Evolutionary conservation across 2,888 invertebrate species (phyloP), one percentile per base, ranked within the genome.

Genomic region (Ennomos fuscantarius): DNA sequence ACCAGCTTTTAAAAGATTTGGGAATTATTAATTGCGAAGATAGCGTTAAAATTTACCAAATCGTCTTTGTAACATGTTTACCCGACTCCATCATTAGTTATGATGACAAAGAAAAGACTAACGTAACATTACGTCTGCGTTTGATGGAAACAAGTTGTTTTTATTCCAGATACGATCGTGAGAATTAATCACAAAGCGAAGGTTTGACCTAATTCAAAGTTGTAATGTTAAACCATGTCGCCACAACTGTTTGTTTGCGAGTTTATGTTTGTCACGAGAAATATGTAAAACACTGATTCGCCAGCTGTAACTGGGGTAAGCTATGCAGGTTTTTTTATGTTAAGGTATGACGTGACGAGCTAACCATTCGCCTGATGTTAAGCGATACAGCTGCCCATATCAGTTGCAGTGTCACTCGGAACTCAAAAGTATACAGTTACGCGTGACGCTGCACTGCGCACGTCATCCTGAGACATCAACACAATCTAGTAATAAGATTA

Each of bases 151-250:
- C 37, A 50, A 36, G 45, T 35, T 56, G 50, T 45, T 46, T 44
- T 50, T 49, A 13, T 48, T 15, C 32, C 32, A 44, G 52, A 52
- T 53, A 53, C 24, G 43, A 58, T 58, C 57, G 57, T 58, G 57
- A 35, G 57, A 58, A 44, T 13, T 31, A 10, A 10, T 9, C 34
- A 36, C 40, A 46, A 46, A 41, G 15, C 33, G 39, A 34, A 11
- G 11, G 11, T 43, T 55, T 32, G 55, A 36, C 45, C 55, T 31
- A 50, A 41, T 50, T 55, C 15, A 32, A 8, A 24, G 41, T 15
- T 43, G 11, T 5, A 35, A 12, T 49, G 50, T 49, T 34, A 13
- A 44, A 24, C 13, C 46, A 37, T 15, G 48, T 49, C 47, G 31
- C 31, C 48, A n/a, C 8, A 13, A 32, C 12, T 13, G 34, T 36